Evolutionary conservation across 2,797 vertebrate species (phyloP).

Genomic region (Meriones psammophilus): DNA sequence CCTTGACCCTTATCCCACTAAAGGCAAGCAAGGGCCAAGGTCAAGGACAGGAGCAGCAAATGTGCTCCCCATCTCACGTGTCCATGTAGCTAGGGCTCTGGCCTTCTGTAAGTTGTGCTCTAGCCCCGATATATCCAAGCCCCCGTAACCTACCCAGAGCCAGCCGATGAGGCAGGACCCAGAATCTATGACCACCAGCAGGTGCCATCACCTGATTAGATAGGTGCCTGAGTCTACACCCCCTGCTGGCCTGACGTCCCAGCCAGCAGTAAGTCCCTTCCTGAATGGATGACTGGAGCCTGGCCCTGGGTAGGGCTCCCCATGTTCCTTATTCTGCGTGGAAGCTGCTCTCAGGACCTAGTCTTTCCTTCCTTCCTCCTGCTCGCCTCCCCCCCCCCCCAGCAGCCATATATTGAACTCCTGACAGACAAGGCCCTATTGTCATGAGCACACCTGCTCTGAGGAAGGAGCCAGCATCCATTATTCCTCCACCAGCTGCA

Average conservation of each 20-base stretch:
- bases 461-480: not conserved
- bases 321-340: not conserved
- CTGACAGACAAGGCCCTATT: not conserved
- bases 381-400: fast-evolving
- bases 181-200: not conserved
- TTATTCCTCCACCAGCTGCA: not conserved
- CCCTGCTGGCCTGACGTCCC: not conserved
- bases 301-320: not conserved
- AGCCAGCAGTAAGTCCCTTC: no score
- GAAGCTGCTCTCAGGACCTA: not conserved
- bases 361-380: fast-evolving
- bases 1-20: not conserved
- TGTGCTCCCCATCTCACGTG: not conserved
- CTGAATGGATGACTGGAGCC: not conserved
- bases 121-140: fast-evolving
- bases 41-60: not conserved
- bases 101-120: not conserved
- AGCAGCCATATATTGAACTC: not conserved
- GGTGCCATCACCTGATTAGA: not conserved
- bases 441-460: not conserved
- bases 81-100: not conserved
- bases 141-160: not conserved
- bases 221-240: no score
- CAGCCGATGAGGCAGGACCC: not conserved
- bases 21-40: not conserved